Base-by-base conservation (phyloP, 2,797 vertebrate species). In the Acanthurus tractus region DNA sequence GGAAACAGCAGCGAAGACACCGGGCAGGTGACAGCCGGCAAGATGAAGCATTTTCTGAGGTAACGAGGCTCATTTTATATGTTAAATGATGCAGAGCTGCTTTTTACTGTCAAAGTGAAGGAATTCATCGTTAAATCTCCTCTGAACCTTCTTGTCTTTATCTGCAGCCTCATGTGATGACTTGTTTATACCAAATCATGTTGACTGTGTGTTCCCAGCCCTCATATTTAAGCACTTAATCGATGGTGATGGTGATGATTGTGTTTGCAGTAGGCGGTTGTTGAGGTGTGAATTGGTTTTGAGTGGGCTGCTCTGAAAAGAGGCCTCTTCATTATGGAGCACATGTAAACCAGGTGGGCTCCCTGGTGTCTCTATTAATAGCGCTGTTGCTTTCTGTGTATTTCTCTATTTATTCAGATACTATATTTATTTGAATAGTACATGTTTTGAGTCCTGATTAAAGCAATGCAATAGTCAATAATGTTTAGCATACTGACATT, bases 11-110 rank as follows among this genome's bases (percentile, higher is more conserved):
- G 65, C 58, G 76, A 63, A 61, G 52, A 69, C 73, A 70, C 52
- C 78, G 1, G 74, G 74, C 70, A 25, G 63, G 42, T n/a, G 38
- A 82, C 84, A 65, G 74, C 77, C 23, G 78, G 25, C 91, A 88
- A 77, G 25, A 96, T 96, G 95, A 96, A 96, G 93, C 94, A 96
- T 90, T 96, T 96, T 61, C 87, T 96, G 59, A 95, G 94, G 95
- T 96, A 92, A 86, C 46, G 6, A 54, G 2, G 2, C 25, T 29
- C 25, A 29, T 29, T 29, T 29, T 29, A 2, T 29, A 29, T 4
- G 25, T 29, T 29, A 29, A 29, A 29, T 4, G 18, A 50, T 57
- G 56, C 58, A 10, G 8, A 1, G 22, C 29, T n/a, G 3, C 25
- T 29, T 29, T 29, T 29, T 29, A 29, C 25, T 4, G 25, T 0